Evolutionary conservation across 2,113 vertebrate genomes (phyloP).

Genomic region (Crotalus helleri): DNA sequence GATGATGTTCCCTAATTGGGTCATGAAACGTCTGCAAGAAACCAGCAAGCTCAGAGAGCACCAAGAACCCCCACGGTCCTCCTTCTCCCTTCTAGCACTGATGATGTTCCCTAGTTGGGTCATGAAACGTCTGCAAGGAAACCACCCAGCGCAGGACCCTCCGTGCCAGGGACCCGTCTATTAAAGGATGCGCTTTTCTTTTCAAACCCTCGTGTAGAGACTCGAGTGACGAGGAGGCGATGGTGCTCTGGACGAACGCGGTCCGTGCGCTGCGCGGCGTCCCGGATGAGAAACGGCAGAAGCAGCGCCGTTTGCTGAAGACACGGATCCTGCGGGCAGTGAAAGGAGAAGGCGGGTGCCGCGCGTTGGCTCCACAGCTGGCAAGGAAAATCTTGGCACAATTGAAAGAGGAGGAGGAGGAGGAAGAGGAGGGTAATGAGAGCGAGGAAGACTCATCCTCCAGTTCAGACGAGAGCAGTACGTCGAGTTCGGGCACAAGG

Average conservation of each 20-base stretch:
- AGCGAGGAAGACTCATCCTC: not conserved
- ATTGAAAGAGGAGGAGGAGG: accelerated
- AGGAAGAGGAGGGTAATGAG: not conserved
- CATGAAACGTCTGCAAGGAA: not conserved
- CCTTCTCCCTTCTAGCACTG: not conserved
- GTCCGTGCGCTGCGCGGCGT: not conserved
- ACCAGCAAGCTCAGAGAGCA: no score
- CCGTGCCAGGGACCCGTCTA: not conserved
- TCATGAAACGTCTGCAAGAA: no score
- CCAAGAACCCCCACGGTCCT: no score
- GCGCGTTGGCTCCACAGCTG: not conserved
- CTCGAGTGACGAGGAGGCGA: conserved; percentile 78
- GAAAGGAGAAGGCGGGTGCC: not conserved
- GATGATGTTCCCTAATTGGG: no score
- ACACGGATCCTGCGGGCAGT: conserved; percentile 11
- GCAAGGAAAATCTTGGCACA: accelerated
- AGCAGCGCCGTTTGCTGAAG: conserved; percentile 14
- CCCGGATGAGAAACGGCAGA: not conserved
- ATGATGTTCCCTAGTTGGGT: not conserved
- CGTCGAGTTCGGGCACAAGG: not conserved
- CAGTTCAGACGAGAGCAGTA: not conserved
- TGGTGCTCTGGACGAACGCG: conserved; percentile 48
- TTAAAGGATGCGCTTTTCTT: not conserved
- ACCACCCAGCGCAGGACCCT: not conserved
- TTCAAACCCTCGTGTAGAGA: conserved; percentile 65